Evolutionary conservation across 2,888 invertebrate species (phyloP).

Genomic region (Incurvaria masculella): DNA sequence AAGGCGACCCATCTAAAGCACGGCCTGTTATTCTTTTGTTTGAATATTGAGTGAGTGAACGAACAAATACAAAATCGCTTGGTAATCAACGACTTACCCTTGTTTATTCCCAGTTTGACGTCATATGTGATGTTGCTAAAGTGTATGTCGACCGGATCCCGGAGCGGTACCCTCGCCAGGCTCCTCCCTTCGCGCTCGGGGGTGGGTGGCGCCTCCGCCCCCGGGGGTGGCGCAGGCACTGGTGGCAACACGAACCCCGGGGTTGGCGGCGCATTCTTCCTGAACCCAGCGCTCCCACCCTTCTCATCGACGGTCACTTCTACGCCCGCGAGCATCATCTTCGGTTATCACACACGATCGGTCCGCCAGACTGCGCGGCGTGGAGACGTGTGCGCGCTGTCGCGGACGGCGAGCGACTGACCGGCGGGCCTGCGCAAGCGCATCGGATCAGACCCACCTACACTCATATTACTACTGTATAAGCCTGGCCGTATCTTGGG

Average conservation of each 20-base stretch:
- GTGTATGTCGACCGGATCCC: constrained; percentile 64
- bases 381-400: constrained; percentile 33
- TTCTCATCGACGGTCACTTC: constrained; percentile 34
- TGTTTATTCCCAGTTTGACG: constrained; percentile 68
- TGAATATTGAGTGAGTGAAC: too few species aligned
- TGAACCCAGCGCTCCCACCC: constrained; percentile 13
- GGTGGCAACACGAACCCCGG: constrained; percentile 5
- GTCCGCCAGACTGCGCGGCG: constrained; percentile 29
- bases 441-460: too few species aligned
- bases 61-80: too few species aligned
- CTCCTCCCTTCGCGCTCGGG: constrained; percentile 17
- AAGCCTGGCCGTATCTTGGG: too few species aligned
- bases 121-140: constrained; percentile 72
- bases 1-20: too few species aligned
- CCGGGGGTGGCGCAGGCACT: constrained; percentile 11
- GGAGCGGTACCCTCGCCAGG: constrained; percentile 27
- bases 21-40: too few species aligned
- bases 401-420: not conserved
- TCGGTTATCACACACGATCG: constrained; percentile 17
- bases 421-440: too few species aligned
- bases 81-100: constrained; percentile 52
- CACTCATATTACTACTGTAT: too few species aligned
- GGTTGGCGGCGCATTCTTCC: constrained; percentile 9
- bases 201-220: constrained; percentile 1
- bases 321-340: constrained; percentile 49